These are phyloP conservation scores for Phoebastria nigripes DNA, from an alignment of 2,797 vertebrate species.

Conservation along the genomic window DNA sequence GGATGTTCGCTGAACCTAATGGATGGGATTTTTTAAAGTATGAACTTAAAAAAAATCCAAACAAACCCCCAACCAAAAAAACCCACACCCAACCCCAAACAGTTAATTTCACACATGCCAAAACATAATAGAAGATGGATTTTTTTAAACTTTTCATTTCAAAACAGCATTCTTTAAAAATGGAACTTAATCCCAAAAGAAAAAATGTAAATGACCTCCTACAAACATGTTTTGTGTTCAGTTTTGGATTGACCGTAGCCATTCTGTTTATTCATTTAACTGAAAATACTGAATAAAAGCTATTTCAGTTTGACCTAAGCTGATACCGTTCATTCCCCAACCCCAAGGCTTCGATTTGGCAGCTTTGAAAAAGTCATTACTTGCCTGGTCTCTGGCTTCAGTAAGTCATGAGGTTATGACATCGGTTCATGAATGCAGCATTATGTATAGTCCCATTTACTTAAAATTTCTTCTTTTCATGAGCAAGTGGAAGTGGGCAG, in stretches of 20 bases:
- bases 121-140: neutral
- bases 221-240: neutral
- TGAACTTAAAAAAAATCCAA: neutral
- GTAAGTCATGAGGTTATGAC: slow-evolving; percentile 25
- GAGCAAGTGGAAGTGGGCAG: neutral
- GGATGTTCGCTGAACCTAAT: neutral
- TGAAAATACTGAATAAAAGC: slow-evolving; percentile 19
- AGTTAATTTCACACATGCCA: neutral
- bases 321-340: neutral
- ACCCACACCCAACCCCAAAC: neutral
- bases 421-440: slow-evolving; percentile 32
- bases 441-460: neutral
- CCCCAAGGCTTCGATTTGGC: neutral
- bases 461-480: slow-evolving; percentile 10
- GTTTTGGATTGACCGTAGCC: neutral
- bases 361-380: neutral
- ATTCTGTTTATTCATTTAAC: slow-evolving; percentile 11
- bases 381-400: slow-evolving; percentile 34
- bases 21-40: neutral
- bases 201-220: neutral
- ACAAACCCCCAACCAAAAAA: neutral
- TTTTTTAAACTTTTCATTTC: neutral
- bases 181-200: neutral
- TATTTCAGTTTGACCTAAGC: slow-evolving; percentile 2
- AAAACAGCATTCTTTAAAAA: neutral